These are phyloP conservation scores for Pseudomyrmex concolor DNA, from an alignment of 1,140 invertebrate genomes.

Conservation along the genomic window DNA sequence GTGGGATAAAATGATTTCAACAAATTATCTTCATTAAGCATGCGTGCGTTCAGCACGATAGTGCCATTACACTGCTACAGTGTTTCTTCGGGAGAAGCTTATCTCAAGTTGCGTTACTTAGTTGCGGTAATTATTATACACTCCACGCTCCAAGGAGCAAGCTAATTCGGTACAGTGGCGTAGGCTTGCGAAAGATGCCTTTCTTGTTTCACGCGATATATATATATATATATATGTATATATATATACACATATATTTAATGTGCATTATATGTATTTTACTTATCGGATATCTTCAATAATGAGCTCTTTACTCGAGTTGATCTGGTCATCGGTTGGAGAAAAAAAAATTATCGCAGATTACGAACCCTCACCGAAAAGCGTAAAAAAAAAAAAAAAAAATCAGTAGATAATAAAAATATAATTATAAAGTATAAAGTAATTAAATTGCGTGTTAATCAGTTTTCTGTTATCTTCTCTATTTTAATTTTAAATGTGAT, in stretches of 20 bases:
- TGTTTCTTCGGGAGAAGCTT: conserved; percentile 42
- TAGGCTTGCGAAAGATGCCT: conserved; percentile 4
- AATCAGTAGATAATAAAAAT: background rate
- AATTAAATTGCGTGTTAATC: background rate
- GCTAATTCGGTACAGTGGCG: conserved; percentile 57
- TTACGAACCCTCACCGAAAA: background rate
- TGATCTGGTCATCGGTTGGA: background rate
- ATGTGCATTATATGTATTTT: background rate
- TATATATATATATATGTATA: too few species aligned
- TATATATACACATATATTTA: background rate
- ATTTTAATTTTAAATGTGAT: conserved; percentile 42
- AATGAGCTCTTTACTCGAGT: conserved; percentile 2
- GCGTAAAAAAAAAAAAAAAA: too few species aligned
- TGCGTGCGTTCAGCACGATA: conserved; percentile 61
- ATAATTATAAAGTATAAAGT: background rate
- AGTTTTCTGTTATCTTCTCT: conserved; percentile 10
- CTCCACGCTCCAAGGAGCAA: conserved; percentile 67
- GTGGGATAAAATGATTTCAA: conserved; percentile 62
- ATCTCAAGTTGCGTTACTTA: conserved; percentile 61
- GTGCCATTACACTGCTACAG: conserved; percentile 30
- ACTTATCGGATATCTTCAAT: background rate
- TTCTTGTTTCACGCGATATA: conserved; percentile 12
- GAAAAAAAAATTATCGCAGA: conserved; percentile 14
- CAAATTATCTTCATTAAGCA: conserved; percentile 67
- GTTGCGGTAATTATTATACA: conserved; percentile 69